Conservation (phyloP, 2,113 vertebrate genomes). For the Tautogolabrus adspersus region DNA sequence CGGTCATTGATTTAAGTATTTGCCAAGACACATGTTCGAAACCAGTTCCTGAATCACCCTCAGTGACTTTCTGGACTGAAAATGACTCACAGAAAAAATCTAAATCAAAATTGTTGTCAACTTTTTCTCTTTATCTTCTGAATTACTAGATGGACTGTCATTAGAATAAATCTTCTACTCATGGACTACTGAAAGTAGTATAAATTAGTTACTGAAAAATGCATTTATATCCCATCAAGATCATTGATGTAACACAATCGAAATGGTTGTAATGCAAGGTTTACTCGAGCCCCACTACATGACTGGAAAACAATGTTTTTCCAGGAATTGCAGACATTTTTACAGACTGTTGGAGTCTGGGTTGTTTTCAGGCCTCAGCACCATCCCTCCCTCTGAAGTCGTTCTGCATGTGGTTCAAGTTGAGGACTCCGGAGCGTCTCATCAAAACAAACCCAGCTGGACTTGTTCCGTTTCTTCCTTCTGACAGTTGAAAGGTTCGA, state of each 20-base stretch:
- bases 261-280: neutral
- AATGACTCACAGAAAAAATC: too few relatives aligned
- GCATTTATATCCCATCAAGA: neutral
- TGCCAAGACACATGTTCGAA: too few relatives aligned
- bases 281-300: neutral
- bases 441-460: slow-evolving; percentile 64
- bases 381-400: slow-evolving; percentile 22
- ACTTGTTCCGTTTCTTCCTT: neutral
- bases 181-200: too few relatives aligned
- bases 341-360: slow-evolving; percentile 1
- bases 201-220: neutral
- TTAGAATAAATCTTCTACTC: too few relatives aligned
- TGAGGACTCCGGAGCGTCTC: slow-evolving; percentile 35
- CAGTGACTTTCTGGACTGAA: too few relatives aligned
- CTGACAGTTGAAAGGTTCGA: slow-evolving; percentile 24
- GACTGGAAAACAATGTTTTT: neutral
- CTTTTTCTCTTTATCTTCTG: too few relatives aligned
- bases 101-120: too few relatives aligned
- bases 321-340: neutral
- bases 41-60: too few relatives aligned
- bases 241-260: neutral
- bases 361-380: neutral
- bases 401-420: slow-evolving; percentile 59
- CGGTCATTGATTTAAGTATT: too few relatives aligned
- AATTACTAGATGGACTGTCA: too few relatives aligned